A percentile compares a stretch with the other conserved stretches of the same genome.
Conservation (phyloP, 2,797 vertebrate genomes). For the Semaprochilodus insignis region DNA sequence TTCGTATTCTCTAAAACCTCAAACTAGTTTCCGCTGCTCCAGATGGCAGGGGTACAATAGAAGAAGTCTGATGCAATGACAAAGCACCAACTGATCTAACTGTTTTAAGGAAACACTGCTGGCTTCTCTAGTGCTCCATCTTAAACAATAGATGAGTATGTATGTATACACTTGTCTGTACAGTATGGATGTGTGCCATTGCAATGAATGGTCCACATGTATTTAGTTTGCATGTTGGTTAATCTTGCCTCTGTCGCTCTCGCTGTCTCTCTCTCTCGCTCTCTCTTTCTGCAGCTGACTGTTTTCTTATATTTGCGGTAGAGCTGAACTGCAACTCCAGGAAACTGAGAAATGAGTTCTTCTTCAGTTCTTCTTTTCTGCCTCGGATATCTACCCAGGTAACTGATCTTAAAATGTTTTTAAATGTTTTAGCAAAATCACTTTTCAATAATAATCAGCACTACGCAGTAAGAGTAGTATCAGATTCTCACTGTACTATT, state of each 20-base stretch:
- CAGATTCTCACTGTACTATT: no score
- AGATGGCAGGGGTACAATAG: conserved; percentile 51
- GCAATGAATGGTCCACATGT: neutral
- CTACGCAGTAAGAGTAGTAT: no score
- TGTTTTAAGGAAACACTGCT: neutral
- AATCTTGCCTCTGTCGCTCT: conserved; percentile 2
- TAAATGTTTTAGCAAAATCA: neutral
- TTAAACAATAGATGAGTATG: neutral
- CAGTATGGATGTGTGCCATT: neutral
- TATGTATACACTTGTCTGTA: neutral
- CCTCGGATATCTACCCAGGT: conserved; percentile 26
- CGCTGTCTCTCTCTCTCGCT: neutral
- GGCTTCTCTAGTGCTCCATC: neutral
- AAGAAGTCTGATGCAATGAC: conserved; percentile 49
- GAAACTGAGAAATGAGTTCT: conserved; percentile 35
- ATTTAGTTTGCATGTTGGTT: neutral
- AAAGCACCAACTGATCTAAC: neutral
- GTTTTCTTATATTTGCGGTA: conserved; percentile 15
- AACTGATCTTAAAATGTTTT: conserved; percentile 47
- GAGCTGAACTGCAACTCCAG: conserved; percentile 40
- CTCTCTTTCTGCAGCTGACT: neutral
- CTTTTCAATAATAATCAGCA: neutral
- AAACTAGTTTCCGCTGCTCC: conserved; percentile 68
- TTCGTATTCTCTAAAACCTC: conserved; percentile 64
- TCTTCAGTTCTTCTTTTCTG: conserved; percentile 2